A percentile compares a stretch with the other conserved stretches of the same genome.
Conservation (phyloP, 2,797 vertebrate genomes). For the Bradypodion pumilum region DNA sequence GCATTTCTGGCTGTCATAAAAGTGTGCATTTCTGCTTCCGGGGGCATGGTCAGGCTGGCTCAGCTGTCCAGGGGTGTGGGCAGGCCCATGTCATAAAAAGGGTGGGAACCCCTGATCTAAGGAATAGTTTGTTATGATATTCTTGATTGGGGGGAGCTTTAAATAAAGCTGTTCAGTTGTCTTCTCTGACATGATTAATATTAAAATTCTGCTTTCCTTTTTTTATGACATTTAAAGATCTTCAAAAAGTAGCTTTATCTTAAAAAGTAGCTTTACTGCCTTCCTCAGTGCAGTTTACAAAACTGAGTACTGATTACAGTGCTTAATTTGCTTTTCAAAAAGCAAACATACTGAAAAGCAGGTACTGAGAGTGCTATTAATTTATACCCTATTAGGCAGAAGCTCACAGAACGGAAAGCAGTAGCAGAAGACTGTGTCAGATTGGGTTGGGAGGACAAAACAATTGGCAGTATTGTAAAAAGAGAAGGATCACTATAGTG, state of each 20-base stretch:
- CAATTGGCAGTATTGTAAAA: neutral
- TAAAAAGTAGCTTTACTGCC: neutral
- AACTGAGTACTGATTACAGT: neutral
- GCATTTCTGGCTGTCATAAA: no score
- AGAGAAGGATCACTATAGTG: no score
- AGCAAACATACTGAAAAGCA: neutral
- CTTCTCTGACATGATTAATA: neutral
- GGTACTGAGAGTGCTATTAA: neutral
- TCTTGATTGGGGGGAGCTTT: neutral
- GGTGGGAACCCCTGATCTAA: no score
- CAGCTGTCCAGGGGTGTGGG: no score
- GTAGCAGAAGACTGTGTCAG: neutral
- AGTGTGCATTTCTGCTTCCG: no score
- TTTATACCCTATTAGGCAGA: neutral
- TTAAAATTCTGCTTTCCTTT: neutral
- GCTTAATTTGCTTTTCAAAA: neutral
- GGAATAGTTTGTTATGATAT: neutral
- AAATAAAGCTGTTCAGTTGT: neutral
- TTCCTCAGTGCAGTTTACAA: neutral
- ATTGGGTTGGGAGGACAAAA: neutral
- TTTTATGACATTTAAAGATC: neutral
- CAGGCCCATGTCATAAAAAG: no score
- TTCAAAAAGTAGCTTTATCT: slow-evolving; percentile 1
- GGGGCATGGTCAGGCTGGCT: no score
- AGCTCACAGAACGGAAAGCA: neutral